A percentile compares a stretch with the other conserved stretches of the same genome.
These are phyloP conservation scores for Garrulus glandarius DNA, from an alignment of 2,797 vertebrate species.

Conservation along the genomic window DNA sequence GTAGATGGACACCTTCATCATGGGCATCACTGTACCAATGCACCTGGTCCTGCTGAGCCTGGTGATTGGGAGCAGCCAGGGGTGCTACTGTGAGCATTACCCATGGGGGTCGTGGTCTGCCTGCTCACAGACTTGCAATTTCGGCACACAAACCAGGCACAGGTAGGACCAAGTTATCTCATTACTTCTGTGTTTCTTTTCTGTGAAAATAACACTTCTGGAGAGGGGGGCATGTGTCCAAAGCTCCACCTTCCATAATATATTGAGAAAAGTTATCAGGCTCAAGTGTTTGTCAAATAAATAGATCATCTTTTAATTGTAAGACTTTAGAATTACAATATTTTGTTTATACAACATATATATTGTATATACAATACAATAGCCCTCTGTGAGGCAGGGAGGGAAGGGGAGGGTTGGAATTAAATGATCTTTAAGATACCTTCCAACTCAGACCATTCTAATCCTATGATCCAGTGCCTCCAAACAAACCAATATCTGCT, in stretches of 20 bases:
- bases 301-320: background rate
- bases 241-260: background rate
- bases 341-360: background rate
- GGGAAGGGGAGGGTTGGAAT: background rate
- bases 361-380: too few species aligned
- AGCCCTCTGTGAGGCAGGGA: background rate
- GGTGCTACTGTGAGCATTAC: slow-evolving; percentile 88
- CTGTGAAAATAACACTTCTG: background rate
- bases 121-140: slow-evolving; percentile 87
- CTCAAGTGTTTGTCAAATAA: background rate
- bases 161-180: slow-evolving; percentile 67
- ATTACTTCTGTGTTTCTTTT: background rate
- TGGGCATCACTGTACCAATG: background rate
- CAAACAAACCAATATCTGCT: background rate
- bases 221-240: rapidly evolving
- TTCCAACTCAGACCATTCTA: background rate
- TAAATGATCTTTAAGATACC: background rate
- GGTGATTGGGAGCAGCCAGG: slow-evolving; percentile 49
- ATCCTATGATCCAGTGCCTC: background rate
- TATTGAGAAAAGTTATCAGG: background rate
- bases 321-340: background rate
- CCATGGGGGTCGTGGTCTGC: slow-evolving; percentile 83
- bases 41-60: slow-evolving; percentile 68
- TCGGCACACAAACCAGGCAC: slow-evolving; percentile 80
- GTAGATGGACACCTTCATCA: background rate